A percentile compares a stretch with the other conserved stretches of the same genome.
phyloP scores from a whole-genome alignment of 2,113 vertebrate genomes.

The Sigmodon hispidus region DNA sequence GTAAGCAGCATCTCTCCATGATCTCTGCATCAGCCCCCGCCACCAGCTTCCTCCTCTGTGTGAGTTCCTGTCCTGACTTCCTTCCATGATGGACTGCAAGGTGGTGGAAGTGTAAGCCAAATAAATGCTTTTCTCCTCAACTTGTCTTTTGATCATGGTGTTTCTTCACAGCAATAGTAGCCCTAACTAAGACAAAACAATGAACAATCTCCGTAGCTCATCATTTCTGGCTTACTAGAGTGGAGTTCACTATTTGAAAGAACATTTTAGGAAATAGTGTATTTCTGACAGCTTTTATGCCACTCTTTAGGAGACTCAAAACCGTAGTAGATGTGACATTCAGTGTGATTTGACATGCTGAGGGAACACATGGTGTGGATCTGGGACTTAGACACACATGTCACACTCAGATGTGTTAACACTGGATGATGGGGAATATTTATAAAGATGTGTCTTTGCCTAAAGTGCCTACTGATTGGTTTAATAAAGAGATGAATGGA shows the following conservation, averaged over 20 bases:
- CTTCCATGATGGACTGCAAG: background rate
- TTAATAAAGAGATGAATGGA: too few relatives aligned
- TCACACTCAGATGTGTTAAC: background rate
- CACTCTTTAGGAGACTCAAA: conserved; percentile 29
- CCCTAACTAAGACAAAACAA: background rate
- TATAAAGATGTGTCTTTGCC: too few relatives aligned
- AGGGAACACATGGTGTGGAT: background rate
- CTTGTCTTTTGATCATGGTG: background rate
- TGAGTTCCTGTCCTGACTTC: background rate
- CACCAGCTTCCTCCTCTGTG: background rate
- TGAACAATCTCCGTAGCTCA: background rate
- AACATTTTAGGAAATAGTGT: background rate
- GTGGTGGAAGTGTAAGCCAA: background rate
- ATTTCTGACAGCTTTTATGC: conserved; percentile 9
- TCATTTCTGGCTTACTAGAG: background rate
- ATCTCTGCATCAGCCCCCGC: background rate
- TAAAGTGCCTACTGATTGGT: too few relatives aligned
- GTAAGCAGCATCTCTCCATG: background rate
- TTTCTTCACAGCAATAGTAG: background rate
- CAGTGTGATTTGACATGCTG: background rate
- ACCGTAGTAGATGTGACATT: background rate
- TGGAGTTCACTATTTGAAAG: background rate
- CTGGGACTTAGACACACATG: background rate
- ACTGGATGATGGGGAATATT: background rate
- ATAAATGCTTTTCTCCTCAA: background rate